Evolutionary conservation across 2,113 vertebrate genomes (phyloP), one percentile per base, ranked within the genome.

Genomic region (Pogona vitticeps): DNA sequence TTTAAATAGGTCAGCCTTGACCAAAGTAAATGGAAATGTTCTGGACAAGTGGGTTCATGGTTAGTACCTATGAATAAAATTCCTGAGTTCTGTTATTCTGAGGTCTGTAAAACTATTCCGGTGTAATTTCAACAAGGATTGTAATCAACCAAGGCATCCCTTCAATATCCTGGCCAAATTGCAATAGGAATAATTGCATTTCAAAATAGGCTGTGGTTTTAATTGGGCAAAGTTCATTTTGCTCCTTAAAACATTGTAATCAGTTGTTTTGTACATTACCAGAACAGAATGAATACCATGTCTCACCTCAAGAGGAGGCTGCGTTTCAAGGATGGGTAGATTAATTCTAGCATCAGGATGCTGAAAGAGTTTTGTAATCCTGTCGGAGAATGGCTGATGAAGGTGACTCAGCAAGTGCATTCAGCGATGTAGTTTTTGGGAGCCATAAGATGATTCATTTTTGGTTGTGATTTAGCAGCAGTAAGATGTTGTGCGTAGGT

Each of bases 171-270:
- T 89, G 67, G 36, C 76, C 38, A 31, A 0, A 0, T 92, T 90
- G 89, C 59, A 21, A 7, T 70, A 80, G n/a, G 46, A 87, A 23
- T 75, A 87, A 82, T 0, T 0, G 3, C 73, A 33, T 86, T 2
- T 0, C 70, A 81, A 75, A 28, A 86, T 93, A 1, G 36, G 73
- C 87, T 90, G 23, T 71, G 84, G 38, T 75, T 90, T 88, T 89
- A 80, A 58, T 42, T 79, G 52, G 13, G 65, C 59, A 18, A n/a
- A 79, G 76, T 89, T 58, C 63, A 31, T 65, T 40, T 82, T 85
- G 31, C 26, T 73, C 82, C 82, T 20, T 21, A 46, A 71, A 6
- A 63, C 75, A 7, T 6, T 9, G 1, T 46, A 40, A 23, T 65
- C 75, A 84, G 71, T 38, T 88, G 65, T 52, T 81, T 40, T 28